phyloP scores from a whole-genome alignment of 2,888 invertebrate genomes.

The Limenitis camilla region DNA sequence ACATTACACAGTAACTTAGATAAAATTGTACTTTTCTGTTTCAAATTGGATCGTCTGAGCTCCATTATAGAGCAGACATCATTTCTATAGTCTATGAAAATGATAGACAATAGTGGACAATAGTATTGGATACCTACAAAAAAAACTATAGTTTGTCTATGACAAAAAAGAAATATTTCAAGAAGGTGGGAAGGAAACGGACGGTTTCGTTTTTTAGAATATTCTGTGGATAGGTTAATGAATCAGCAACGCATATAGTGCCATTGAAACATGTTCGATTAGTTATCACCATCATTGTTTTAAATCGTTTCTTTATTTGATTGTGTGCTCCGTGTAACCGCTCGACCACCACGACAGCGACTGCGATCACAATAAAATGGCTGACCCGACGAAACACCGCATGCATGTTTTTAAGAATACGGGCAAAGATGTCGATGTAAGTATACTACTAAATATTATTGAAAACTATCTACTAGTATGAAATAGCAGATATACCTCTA shows the following conservation, averaged over 20 bases:
- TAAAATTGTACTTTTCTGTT: no score
- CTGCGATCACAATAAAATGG: conserved; percentile 78
- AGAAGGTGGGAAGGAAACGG: conserved; percentile 48
- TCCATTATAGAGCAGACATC: background rate
- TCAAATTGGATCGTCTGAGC: background rate
- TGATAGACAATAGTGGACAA: conserved; percentile 20
- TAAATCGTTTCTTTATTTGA: conserved; percentile 62
- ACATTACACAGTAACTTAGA: background rate
- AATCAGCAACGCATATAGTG: conserved; percentile 57
- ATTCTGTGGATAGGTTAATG: conserved; percentile 59
- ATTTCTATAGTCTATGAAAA: background rate
- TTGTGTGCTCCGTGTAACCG: conserved; percentile 55
- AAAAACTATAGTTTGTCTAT: conserved; percentile 33
- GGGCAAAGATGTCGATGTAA: conserved; percentile 99
- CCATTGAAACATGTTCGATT: conserved; percentile 62
- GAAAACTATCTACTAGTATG: background rate
- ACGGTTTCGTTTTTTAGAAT: conserved; percentile 55
- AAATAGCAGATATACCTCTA: conserved; percentile 2
- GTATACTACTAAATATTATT: conserved; percentile 50
- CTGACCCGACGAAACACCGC: conserved; percentile 86
- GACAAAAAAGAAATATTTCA: conserved; percentile 42
- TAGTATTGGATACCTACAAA: conserved; percentile 4
- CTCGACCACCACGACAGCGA: conserved; percentile 44
- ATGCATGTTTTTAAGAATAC: conserved; percentile 98
- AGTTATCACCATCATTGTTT: conserved; percentile 51